phyloP scores from a whole-genome alignment of 2,888 invertebrate species.

The Dromius quadrimaculatus region DNA sequence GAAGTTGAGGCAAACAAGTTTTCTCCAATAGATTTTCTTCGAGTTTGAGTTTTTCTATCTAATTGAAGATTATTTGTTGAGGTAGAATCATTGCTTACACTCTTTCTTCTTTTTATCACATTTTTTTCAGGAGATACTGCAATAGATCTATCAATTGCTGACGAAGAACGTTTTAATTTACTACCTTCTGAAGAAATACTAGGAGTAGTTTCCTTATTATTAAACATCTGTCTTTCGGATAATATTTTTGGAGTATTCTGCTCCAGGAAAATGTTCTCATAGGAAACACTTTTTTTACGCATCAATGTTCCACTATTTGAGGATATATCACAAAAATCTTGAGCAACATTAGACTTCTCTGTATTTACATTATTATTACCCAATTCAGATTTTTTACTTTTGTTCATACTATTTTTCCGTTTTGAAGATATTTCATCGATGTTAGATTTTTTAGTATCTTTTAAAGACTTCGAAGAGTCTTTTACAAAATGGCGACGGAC shows the following conservation, averaged over 20 bases:
- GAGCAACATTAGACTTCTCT: background rate
- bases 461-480: too few relatives aligned
- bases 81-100: too few relatives aligned
- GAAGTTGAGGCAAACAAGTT: too few relatives aligned
- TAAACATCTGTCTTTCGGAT: too few relatives aligned
- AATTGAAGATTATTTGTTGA: too few relatives aligned
- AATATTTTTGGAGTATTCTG: too few relatives aligned
- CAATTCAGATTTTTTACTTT: background rate
- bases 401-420: background rate
- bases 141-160: too few relatives aligned
- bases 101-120: too few relatives aligned
- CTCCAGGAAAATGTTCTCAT: too few relatives aligned
- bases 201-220: too few relatives aligned
- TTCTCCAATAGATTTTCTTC: background rate
- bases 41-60: background rate
- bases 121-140: too few relatives aligned
- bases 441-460: background rate
- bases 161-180: background rate
- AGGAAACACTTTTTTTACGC: too few relatives aligned
- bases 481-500: background rate
- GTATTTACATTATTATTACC: background rate
- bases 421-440: background rate
- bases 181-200: background rate
- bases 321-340: background rate
- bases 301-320: background rate